phyloP scores from a whole-genome alignment of 1,140 invertebrate species.

The Holotrichia oblita region DNA sequence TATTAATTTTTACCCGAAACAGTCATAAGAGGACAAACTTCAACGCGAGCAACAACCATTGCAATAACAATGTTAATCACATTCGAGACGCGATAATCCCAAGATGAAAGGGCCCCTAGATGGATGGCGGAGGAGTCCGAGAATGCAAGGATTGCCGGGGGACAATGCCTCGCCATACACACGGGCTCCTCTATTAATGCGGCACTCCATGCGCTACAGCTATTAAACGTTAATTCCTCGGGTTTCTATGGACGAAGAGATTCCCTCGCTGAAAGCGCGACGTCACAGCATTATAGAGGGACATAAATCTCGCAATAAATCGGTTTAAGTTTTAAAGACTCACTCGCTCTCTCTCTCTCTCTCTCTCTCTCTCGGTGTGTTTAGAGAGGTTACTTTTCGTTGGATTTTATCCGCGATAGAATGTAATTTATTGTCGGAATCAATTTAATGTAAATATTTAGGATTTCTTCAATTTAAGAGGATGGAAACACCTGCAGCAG shows the following conservation, averaged over 20 bases:
- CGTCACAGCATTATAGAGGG: no score
- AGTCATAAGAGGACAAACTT: not conserved
- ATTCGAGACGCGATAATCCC: slow-evolving; percentile 1
- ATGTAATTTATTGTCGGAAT: no score
- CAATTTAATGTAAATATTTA: no score
- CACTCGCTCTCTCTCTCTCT: no score
- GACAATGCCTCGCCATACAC: not conserved
- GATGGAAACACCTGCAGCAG: no score
- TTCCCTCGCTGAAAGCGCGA: not conserved
- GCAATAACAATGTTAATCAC: slow-evolving; percentile 13
- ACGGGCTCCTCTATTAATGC: not conserved
- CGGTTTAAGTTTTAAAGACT: no score
- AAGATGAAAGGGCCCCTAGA: not conserved
- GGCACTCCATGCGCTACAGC: not conserved
- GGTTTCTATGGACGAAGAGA: not conserved
- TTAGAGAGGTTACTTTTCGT: no score
- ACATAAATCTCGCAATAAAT: no score
- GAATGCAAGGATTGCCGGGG: not conserved
- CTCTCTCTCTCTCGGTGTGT: no score
- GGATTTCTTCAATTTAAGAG: no score
- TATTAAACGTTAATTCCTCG: not conserved
- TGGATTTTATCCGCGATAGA: no score
- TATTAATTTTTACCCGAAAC: slow-evolving; percentile 8
- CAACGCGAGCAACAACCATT: not conserved
- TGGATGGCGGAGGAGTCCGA: not conserved